These are phyloP conservation scores for Eupithecia centaureata DNA, from an alignment of 2,888 invertebrate species.

Conservation along the genomic window DNA sequence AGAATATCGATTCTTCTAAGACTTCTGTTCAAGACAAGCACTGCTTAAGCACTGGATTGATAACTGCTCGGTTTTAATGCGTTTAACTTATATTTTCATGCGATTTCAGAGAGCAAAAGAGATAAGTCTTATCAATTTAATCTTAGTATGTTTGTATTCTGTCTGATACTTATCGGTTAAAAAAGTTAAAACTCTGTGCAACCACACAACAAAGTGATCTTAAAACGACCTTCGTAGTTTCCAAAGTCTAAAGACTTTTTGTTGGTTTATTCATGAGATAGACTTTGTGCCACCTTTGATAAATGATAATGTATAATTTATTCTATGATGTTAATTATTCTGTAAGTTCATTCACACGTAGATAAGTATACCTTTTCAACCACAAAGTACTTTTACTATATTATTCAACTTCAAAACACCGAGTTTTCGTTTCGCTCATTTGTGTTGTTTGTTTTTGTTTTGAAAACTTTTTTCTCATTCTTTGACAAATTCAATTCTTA, in stretches of 20 bases:
- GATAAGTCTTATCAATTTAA: neutral
- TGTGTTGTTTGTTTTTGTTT: no score
- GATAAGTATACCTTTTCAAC: no score
- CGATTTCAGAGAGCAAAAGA: neutral
- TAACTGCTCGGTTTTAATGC: neutral
- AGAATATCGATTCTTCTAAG: neutral
- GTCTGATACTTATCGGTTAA: neutral
- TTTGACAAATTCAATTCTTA: no score
- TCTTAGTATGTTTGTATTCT: neutral
- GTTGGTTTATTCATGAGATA: neutral
- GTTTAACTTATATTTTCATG: neutral
- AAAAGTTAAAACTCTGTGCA: neutral
- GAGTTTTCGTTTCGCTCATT: no score
- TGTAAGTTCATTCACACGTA: neutral
- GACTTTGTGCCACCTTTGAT: neutral
- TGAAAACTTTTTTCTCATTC: no score
- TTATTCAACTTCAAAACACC: no score
- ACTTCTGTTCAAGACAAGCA: neutral
- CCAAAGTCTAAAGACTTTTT: constrained; percentile 2
- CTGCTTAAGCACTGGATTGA: neutral
- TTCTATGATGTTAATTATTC: no score
- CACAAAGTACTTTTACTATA: no score
- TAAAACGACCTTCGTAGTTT: neutral
- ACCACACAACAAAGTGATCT: neutral
- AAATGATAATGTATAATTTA: neutral